Conservation (phyloP, 2,888 invertebrate species). For the Drosophila emarginata region DNA sequence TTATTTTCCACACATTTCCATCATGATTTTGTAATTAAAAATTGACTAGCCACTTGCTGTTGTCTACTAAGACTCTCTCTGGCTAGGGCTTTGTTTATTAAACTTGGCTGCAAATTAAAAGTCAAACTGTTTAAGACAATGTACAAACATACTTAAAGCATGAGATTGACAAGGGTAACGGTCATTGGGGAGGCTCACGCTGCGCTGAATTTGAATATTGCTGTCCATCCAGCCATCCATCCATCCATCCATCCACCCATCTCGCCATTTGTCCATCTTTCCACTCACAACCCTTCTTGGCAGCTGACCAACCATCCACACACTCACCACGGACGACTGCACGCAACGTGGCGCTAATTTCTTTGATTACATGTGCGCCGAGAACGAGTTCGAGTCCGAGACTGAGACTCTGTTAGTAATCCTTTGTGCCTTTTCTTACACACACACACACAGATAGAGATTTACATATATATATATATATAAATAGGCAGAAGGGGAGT, state of each 20-base stretch:
- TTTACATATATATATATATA: neutral
- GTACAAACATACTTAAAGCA: slow-evolving; percentile 68
- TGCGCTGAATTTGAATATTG: slow-evolving; percentile 65
- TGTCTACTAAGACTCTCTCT: neutral
- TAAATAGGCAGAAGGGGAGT: slow-evolving; percentile 46
- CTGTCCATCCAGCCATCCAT: slow-evolving; percentile 17
- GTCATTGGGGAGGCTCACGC: slow-evolving; percentile 42
- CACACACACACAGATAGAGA: neutral
- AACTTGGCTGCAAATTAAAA: slow-evolving; percentile 72
- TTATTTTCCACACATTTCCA: neutral
- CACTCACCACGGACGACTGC: slow-evolving; percentile 62
- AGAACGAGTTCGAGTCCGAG: slow-evolving; percentile 32
- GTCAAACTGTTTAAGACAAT: slow-evolving; percentile 78
- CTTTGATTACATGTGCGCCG: slow-evolving; percentile 69
- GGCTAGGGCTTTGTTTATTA: slow-evolving; percentile 44
- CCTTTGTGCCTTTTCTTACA: slow-evolving; percentile 72
- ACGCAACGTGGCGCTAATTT: slow-evolving; percentile 76
- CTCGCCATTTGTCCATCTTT: slow-evolving; percentile 27
- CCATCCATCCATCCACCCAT: slow-evolving; percentile 40
- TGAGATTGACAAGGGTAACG: slow-evolving; percentile 48
- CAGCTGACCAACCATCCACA: slow-evolving; percentile 31
- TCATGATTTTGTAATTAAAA: slow-evolving; percentile 63
- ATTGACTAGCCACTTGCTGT: slow-evolving; percentile 6
- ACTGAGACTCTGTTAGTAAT: slow-evolving; percentile 39
- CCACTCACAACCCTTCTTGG: slow-evolving; percentile 21